Evolutionary conservation across 1,140 invertebrate genomes (phyloP).

Genomic region (Drosophila pectinifera): DNA sequence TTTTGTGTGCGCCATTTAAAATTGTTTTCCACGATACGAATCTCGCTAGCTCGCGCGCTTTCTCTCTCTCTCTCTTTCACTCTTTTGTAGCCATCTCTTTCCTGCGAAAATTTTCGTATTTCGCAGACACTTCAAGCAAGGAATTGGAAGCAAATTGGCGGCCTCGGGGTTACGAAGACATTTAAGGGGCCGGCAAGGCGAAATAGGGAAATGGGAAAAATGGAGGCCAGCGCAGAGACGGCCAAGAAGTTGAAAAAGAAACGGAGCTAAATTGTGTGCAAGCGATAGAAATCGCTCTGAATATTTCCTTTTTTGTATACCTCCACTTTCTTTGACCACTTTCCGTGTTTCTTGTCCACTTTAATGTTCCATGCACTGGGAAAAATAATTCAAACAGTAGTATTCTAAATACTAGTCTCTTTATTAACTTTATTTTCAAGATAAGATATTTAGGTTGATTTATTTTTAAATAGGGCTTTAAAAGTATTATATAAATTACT

Average conservation of each 20-base stretch:
- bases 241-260: slow-evolving; percentile 40
- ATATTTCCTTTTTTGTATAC: slow-evolving; percentile 4
- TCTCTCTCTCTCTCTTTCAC: background rate
- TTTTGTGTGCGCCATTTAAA: slow-evolving; percentile 79
- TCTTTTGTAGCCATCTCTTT: slow-evolving; percentile 2
- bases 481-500: too few species aligned
- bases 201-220: slow-evolving; percentile 35
- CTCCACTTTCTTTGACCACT: slow-evolving; percentile 27
- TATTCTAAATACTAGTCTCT: too few species aligned
- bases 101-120: slow-evolving; percentile 36
- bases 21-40: slow-evolving; percentile 80
- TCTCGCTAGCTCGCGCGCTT: slow-evolving; percentile 50
- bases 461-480: too few species aligned
- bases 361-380: background rate
- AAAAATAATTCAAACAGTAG: background rate
- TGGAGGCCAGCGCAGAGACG: slow-evolving; percentile 7
- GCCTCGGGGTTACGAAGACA: slow-evolving; percentile 53
- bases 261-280: slow-evolving; percentile 50
- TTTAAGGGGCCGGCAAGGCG: slow-evolving; percentile 53
- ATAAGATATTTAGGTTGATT: too few species aligned
- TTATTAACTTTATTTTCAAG: too few species aligned
- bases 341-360: slow-evolving; percentile 30
- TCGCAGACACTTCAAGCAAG: slow-evolving; percentile 67
- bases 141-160: slow-evolving; percentile 78
- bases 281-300: slow-evolving; percentile 42